Conservation (phyloP, 64 coral and sea anemone species). For the Orbicella faveolata region DNA sequence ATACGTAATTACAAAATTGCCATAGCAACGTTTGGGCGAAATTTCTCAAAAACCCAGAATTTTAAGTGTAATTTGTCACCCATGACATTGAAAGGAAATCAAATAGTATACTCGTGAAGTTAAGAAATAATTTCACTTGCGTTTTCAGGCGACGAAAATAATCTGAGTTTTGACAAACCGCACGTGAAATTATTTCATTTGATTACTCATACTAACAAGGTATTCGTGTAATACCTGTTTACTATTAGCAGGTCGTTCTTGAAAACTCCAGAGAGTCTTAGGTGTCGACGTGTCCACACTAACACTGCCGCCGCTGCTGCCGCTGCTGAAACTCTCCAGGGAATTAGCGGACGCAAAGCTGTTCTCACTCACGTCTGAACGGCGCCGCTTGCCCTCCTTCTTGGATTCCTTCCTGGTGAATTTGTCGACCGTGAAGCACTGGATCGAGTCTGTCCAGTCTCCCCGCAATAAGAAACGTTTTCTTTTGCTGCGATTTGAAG, state of each 20-base stretch:
- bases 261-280: constrained; percentile 49
- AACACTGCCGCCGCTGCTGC: constrained; percentile 72
- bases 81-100: no score
- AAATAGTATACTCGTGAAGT: no score
- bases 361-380: constrained; percentile 37
- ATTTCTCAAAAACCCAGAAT: no score
- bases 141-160: no score
- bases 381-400: constrained; percentile 19
- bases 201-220: no score
- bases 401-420: constrained; percentile 58
- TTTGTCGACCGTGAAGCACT: constrained; percentile 65
- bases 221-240: constrained; percentile 32
- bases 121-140: no score
- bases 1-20: no score
- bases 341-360: constrained; percentile 7
- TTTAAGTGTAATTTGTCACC: no score
- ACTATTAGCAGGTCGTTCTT: constrained; percentile 46
- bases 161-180: no score
- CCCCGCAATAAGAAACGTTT: constrained; percentile 76
- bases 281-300: constrained; percentile 55
- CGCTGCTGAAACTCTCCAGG: constrained; percentile 41
- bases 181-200: no score
- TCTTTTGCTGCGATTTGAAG: constrained; percentile 48
- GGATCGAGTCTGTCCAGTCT: constrained; percentile 85
- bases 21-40: no score